Base-by-base conservation (phyloP, 2,797 vertebrate genomes). In the Selene dorsalis region DNA sequence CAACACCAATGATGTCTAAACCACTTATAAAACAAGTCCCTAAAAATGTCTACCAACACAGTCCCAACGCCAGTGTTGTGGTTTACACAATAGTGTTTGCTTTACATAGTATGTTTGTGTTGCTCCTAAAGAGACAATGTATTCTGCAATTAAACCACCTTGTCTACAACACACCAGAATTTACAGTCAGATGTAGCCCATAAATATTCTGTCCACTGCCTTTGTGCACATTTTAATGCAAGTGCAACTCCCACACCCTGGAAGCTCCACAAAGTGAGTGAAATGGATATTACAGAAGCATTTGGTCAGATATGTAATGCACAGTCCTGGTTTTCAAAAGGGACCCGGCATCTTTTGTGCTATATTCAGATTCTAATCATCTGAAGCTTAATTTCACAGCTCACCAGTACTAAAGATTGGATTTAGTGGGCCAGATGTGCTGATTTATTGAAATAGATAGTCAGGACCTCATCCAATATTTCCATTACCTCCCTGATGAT, bases 371-470 rank as follows among this genome's bases (percentile, higher is more conserved):
- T 83, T 87, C 61, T 75, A 82, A 92, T 89, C 70, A 88, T 79
- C 55, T 77, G 57, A 57, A 73, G 76, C 76, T 88, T 93, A 76
- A 93, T 93, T 93, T 94, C 91, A 93, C 92, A 93, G 88, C 84
- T 92, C 91, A 90, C 75, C 84, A 90, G 85, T 55, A 90, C 68
- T 76, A 87, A 83, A 86, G 84, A 94, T 92, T 77, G 82, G 58
- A 89, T 86, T 89, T 84, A 66, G 72, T 75, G 41, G 63, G 57
- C 76, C 88, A 89, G 79, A 88, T 89, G 80, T 88, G 70, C 75
- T 75, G 76, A 88, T 88, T 88, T 85, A 85, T 83, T 90, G 65
- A 82, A 85, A 82, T 22, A 82, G 74, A 87, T 77, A 67, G 66
- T 56, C 45, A 59, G 18, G 11, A 26, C 24, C 9, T 52, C 32